phyloP scores from a whole-genome alignment of 2,113 vertebrate species.

The Toxostoma redivivum region DNA sequence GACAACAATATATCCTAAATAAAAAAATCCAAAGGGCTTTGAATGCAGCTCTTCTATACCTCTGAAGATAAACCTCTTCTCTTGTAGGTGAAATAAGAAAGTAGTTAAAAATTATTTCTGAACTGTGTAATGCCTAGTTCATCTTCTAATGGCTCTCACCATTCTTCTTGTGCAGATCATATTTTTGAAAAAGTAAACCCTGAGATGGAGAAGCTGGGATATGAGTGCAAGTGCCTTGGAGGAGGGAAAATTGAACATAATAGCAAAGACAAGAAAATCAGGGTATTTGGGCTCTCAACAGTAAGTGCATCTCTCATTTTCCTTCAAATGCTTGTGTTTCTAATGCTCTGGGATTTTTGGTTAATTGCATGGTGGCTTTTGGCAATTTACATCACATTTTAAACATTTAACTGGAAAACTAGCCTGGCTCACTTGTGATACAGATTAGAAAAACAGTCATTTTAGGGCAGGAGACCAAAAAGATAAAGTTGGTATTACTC shows the following conservation, averaged over 20 bases:
- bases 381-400: not conserved
- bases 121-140: fast-evolving
- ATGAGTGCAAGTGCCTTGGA: constrained; percentile 84
- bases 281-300: constrained; percentile 87
- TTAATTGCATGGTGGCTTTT: not conserved
- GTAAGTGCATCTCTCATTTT: constrained; percentile 64
- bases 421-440: not conserved
- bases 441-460: not conserved
- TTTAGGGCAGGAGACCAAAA: not conserved
- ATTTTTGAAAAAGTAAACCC: constrained; percentile 87
- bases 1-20: not conserved
- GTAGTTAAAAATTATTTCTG: not conserved
- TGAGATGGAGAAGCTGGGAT: constrained; percentile 80
- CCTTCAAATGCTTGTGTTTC: not conserved
- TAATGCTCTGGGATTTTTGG: not conserved
- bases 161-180: constrained; percentile 73
- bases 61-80: not conserved
- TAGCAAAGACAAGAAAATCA: constrained; percentile 81
- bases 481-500: not conserved
- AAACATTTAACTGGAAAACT: not conserved
- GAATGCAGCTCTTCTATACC: fast-evolving
- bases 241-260: constrained; percentile 90
- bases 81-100: not conserved
- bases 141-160: not conserved
- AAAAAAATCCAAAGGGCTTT: not conserved